Percentiles rank a stretch among this genome's conserved stretches.
Conservation (phyloP, 92 coral and sea anemone genomes). For the Paragorgia papillata region DNA sequence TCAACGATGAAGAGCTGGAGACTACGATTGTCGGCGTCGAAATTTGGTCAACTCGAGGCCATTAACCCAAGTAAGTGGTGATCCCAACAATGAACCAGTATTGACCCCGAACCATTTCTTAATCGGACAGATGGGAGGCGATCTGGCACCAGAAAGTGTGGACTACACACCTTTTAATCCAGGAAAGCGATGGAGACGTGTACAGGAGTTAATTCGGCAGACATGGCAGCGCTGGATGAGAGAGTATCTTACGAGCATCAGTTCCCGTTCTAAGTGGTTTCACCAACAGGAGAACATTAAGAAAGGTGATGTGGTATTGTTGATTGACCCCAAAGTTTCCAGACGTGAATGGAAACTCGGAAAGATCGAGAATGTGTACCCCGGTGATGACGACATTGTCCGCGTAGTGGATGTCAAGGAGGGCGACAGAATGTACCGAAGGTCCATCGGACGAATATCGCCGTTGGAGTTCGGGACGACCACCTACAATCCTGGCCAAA, state of each 20-base stretch:
- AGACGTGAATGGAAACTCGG: conserved; percentile 65
- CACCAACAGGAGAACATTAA: conserved; percentile 49
- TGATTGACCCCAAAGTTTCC: conserved; percentile 51
- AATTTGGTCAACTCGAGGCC: conserved; percentile 14
- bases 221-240: conserved; percentile 65
- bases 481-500: not conserved
- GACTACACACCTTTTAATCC: conserved; percentile 47
- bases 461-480: conserved; percentile 33
- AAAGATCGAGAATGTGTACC: conserved; percentile 44
- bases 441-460: conserved; percentile 32
- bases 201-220: conserved; percentile 62
- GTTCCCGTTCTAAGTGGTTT: conserved; percentile 57
- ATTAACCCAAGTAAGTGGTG: conserved; percentile 9
- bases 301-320: conserved; percentile 57
- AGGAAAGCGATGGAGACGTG: conserved; percentile 57
- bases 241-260: conserved; percentile 58
- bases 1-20: conserved; percentile 14
- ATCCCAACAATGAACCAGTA: conserved; percentile 17
- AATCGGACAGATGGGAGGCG: conserved; percentile 12
- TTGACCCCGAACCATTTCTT: not conserved
- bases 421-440: conserved; percentile 28
- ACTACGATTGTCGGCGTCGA: conserved; percentile 14
- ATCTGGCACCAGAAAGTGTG: conserved; percentile 60
- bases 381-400: conserved; percentile 59
- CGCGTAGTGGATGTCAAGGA: conserved; percentile 41